Conservation (phyloP, 64 coral and sea anemone genomes). For the Catalaphyllia jardinei region DNA sequence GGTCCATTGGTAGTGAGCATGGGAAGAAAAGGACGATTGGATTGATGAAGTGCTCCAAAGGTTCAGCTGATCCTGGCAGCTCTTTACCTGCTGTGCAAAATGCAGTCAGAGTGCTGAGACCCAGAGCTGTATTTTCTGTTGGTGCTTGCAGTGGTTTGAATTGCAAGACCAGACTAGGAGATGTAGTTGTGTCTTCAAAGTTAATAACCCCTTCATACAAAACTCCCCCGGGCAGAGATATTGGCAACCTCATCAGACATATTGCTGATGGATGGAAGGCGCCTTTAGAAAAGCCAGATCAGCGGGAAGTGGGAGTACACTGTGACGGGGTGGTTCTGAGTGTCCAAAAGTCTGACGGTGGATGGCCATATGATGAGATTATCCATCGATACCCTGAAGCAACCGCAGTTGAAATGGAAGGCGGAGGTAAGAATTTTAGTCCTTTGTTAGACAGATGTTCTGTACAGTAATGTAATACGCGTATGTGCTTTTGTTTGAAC, state of each 20-base stretch:
- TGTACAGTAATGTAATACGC: neutral
- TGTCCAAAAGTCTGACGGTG: neutral
- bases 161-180: slow-evolving; percentile 15
- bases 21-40: neutral
- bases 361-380: neutral
- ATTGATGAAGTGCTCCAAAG: slow-evolving; percentile 10
- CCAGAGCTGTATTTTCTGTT: slow-evolving; percentile 34
- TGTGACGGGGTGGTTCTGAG: neutral
- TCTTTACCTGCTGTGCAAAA: neutral
- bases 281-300: neutral
- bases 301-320: neutral
- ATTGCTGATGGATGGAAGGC: neutral
- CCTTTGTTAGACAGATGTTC: neutral
- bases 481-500: too few species aligned
- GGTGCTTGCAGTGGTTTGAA: slow-evolving; percentile 8
- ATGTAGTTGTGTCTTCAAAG: slow-evolving; percentile 37
- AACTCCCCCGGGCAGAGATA: neutral
- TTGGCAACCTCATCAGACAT: neutral
- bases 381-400: neutral
- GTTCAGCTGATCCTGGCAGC: neutral
- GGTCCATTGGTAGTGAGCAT: neutral
- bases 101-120: slow-evolving; percentile 13
- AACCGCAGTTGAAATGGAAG: neutral
- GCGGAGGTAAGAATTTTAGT: neutral
- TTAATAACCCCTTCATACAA: slow-evolving; percentile 6